A percentile compares a stretch with the other conserved stretches of the same genome.
phyloP scores from a whole-genome alignment of 2,888 invertebrate species.

The Microplitis manilae region DNA sequence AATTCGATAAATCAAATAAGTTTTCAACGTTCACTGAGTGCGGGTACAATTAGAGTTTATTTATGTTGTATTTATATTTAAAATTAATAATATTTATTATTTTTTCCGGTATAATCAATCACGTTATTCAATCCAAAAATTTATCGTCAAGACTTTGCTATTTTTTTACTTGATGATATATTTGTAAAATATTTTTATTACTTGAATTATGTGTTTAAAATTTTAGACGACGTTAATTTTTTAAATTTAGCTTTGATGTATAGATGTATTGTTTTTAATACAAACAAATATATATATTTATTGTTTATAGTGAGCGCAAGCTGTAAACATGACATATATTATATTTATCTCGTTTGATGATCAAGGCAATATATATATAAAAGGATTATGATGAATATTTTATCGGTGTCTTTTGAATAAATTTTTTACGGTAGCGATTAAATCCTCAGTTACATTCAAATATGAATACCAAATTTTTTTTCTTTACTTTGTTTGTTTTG shows the following conservation, averaged over 20 bases:
- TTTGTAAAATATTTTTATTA: not conserved
- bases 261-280: not conserved
- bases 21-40: no score
- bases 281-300: not conserved
- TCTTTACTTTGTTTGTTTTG: not conserved
- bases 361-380: not conserved
- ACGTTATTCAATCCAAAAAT: no score
- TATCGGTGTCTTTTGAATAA: not conserved
- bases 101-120: no score
- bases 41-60: no score
- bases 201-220: not conserved
- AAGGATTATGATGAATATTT: not conserved
- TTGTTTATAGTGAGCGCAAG: not conserved
- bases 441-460: not conserved
- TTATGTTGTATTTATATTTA: no score
- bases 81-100: no score
- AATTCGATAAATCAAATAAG: no score
- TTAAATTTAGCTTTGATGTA: not conserved
- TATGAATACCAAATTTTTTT: not conserved
- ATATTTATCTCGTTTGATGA: not conserved
- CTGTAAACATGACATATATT: not conserved
- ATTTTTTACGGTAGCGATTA: not conserved
- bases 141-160: not conserved
- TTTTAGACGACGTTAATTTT: not conserved
- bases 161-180: not conserved